Base-by-base conservation (phyloP, 1,140 invertebrate genomes). In the Condylostylus longicornis region DNA sequence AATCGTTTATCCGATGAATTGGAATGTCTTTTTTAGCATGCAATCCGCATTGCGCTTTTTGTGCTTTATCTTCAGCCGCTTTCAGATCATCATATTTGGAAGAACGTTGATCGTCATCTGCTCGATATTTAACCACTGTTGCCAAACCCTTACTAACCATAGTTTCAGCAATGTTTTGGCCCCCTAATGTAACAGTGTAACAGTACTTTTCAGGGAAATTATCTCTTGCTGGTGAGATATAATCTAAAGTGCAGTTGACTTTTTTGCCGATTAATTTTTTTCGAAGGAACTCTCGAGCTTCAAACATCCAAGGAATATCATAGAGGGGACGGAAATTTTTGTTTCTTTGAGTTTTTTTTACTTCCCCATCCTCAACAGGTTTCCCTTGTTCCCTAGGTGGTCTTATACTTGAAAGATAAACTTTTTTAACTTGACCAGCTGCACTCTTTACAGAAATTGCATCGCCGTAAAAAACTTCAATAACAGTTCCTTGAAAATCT, bases 291-390 rank as follows among this genome's bases (percentile, higher is more conserved):
- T 99, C 96, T 41, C 96, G 72, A 1, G 93, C 93, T 62, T 98
- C 94, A 60, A 84, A 96, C 85, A 98, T 90, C 72, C 82, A 94
- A 5, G 94, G 94, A 50, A 97, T 85, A 51, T 98, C 94, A 58
- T 98, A 99, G 0, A 98, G 70, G 2, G 90, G 87, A 41, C 84
- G 70, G 51, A 81, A 77, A 58, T 69, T 76, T 42, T 68, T 75
- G 41, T 72, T 55, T 44, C 73, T 68, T 20, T 68, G 65, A 5
- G 68, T 61, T 20, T 69, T 62, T 51, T 79, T 79, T 1, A 66
- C 68, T 38, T 68, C 72, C n/a, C 63, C 56, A 33, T 56, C 54
- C 18, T 46, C 51, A 14, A 54, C 49, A 6, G 50, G 48, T 5
- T 55, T 31, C 38, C 63, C 52, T 43, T 65, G 43, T 68, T 79